A percentile compares a stretch with the other conserved stretches of the same genome.
phyloP scores from a whole-genome alignment of 2,113 vertebrate species.

The Halichoeres trimaculatus region DNA sequence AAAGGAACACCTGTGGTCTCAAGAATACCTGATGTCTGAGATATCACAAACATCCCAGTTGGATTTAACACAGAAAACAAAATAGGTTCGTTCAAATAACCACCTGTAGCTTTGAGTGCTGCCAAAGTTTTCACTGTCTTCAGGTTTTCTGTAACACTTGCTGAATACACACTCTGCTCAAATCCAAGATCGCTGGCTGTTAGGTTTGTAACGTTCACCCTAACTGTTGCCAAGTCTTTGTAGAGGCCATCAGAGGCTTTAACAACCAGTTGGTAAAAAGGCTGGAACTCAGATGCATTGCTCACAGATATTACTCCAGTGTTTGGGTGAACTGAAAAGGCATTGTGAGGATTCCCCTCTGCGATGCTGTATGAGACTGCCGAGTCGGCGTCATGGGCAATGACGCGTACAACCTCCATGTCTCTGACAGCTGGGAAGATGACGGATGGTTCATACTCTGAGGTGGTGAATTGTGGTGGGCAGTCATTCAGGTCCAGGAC shows the following conservation, averaged over 20 bases:
- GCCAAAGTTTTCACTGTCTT: slow-evolving; percentile 81
- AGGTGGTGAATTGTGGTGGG: slow-evolving; percentile 86
- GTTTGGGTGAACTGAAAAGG: slow-evolving; percentile 85
- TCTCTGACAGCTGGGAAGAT: slow-evolving; percentile 84
- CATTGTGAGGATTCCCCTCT: slow-evolving; percentile 84
- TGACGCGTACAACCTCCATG: slow-evolving; percentile 86
- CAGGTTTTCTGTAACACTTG: slow-evolving; percentile 86
- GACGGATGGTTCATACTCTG: slow-evolving; percentile 82
- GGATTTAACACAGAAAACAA: slow-evolving; percentile 88
- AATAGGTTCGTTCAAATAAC: slow-evolving; percentile 90
- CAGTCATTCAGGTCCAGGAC: slow-evolving; percentile 91
- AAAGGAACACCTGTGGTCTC: slow-evolving; percentile 89
- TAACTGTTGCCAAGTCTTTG: slow-evolving; percentile 85
- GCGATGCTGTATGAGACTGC: slow-evolving; percentile 88
- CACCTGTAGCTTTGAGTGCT: slow-evolving; percentile 86
- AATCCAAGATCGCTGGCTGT: slow-evolving; percentile 84
- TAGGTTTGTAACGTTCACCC: slow-evolving; percentile 82
- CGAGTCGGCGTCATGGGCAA: slow-evolving; percentile 90
- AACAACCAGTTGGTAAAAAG: slow-evolving; percentile 83
- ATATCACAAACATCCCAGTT: slow-evolving; percentile 85
- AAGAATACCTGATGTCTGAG: slow-evolving; percentile 88
- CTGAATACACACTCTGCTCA: slow-evolving; percentile 80
- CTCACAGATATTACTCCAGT: slow-evolving; percentile 86
- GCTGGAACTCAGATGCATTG: slow-evolving; percentile 78
- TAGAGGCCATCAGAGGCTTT: slow-evolving; percentile 90